phyloP scores from a whole-genome alignment of 2,888 invertebrate species.

The Apotomis capreana region DNA sequence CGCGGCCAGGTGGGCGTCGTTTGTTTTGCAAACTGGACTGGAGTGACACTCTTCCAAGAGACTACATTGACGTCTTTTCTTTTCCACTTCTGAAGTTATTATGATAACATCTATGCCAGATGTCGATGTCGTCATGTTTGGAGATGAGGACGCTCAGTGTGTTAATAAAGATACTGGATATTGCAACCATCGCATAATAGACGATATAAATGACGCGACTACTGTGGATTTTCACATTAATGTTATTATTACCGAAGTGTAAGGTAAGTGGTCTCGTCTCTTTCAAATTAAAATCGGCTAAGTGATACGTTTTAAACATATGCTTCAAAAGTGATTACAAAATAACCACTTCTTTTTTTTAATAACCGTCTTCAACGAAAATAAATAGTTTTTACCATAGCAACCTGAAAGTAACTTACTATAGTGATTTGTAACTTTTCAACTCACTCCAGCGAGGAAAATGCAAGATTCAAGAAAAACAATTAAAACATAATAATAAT shows the following conservation, averaged over 20 bases:
- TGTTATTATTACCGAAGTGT: slow-evolving; percentile 2
- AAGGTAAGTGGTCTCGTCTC: slow-evolving; percentile 3
- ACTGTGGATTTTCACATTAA: neutral
- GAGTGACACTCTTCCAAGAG: neutral
- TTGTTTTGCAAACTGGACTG: no score
- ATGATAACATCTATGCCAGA: slow-evolving; percentile 5
- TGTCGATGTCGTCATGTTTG: neutral
- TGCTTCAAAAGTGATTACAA: neutral
- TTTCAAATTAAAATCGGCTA: neutral
- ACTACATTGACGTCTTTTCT: slow-evolving; percentile 12
- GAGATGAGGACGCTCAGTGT: neutral
- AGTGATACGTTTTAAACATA: neutral
- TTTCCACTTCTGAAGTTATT: slow-evolving; percentile 6
- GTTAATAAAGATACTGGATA: neutral
- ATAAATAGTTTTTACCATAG: no score
- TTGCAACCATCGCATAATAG: neutral
- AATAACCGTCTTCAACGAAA: no score
- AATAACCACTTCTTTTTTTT: no score
- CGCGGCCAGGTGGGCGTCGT: no score
- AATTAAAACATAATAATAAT: no score
- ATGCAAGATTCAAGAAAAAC: no score
- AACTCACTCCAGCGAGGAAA: no score
- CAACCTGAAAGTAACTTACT: no score
- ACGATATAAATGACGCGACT: neutral
- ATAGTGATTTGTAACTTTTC: no score